phyloP scores from a whole-genome alignment of 2,797 vertebrate genomes.

The Natrix natrix region DNA sequence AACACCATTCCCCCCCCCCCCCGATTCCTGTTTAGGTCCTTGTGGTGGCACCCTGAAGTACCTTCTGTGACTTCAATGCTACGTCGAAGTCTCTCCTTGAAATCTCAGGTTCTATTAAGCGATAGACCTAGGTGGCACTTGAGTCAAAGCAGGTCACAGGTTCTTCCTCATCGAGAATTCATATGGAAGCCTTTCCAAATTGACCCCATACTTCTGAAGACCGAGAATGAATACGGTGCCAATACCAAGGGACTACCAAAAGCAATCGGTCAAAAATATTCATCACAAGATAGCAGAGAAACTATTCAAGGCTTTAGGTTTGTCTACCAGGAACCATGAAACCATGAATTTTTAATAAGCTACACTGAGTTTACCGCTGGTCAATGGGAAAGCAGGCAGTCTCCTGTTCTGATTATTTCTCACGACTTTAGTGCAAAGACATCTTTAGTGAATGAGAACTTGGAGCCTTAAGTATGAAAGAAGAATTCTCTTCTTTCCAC shows the following conservation, averaged over 20 bases:
- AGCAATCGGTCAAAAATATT: neutral
- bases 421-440: neutral
- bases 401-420: neutral
- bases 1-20: neutral
- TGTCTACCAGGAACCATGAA: neutral
- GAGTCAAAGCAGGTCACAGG: slow-evolving; percentile 21
- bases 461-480: neutral
- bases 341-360: slow-evolving; percentile 1
- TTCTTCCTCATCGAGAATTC: slow-evolving; percentile 12
- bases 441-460: neutral
- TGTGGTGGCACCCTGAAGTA: slow-evolving; percentile 23
- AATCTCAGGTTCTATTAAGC: neutral
- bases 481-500: neutral
- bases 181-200: slow-evolving; percentile 23
- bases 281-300: neutral
- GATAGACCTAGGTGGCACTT: neutral
- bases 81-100: slow-evolving; percentile 16
- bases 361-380: neutral
- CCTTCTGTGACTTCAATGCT: slow-evolving; percentile 24
- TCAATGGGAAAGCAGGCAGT: neutral
- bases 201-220: neutral
- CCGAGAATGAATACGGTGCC: neutral
- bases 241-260: neutral
- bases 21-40: neutral
- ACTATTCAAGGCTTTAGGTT: neutral